phyloP scores from a whole-genome alignment of 2,113 vertebrate genomes.

The Embiotoca jacksoni region DNA sequence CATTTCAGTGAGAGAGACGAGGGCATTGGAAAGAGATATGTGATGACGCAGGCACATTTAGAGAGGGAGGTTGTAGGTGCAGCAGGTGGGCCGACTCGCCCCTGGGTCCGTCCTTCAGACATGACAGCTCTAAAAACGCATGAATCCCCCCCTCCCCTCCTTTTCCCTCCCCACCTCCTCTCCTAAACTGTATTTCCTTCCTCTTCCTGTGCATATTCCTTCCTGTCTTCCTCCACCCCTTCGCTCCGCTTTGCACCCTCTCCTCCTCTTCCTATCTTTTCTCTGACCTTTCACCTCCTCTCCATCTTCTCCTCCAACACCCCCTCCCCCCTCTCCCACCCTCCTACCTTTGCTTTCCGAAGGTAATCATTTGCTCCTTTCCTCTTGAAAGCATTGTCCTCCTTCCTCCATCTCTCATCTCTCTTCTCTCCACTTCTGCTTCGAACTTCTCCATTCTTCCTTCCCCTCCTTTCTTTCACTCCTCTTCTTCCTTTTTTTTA shows the following conservation, averaged over 20 bases:
- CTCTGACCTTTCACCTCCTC: too few relatives aligned
- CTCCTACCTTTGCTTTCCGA: neutral
- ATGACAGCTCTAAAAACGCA: slow-evolving; percentile 14
- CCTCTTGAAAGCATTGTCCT: neutral
- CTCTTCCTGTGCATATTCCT: too few relatives aligned
- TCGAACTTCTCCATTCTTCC: neutral
- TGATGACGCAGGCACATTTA: too few relatives aligned
- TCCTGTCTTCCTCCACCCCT: too few relatives aligned
- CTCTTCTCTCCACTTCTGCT: neutral
- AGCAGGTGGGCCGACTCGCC: slow-evolving; percentile 16
- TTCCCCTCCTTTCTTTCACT: neutral
- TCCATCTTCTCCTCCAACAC: too few relatives aligned
- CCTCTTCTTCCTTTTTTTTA: neutral
- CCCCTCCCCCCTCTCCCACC: neutral
- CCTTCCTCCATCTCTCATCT: neutral
- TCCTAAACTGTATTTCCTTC: too few relatives aligned
- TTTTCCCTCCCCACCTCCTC: too few relatives aligned
- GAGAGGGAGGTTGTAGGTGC: neutral
- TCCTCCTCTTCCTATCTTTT: too few relatives aligned
- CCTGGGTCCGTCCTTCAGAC: slow-evolving; percentile 21
- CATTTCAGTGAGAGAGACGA: too few relatives aligned
- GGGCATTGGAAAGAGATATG: too few relatives aligned
- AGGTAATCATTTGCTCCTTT: neutral
- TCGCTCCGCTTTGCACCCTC: too few relatives aligned
- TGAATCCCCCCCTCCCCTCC: neutral